phyloP scores from a whole-genome alignment of 1,140 invertebrate species.

The Cepaea nemoralis region DNA sequence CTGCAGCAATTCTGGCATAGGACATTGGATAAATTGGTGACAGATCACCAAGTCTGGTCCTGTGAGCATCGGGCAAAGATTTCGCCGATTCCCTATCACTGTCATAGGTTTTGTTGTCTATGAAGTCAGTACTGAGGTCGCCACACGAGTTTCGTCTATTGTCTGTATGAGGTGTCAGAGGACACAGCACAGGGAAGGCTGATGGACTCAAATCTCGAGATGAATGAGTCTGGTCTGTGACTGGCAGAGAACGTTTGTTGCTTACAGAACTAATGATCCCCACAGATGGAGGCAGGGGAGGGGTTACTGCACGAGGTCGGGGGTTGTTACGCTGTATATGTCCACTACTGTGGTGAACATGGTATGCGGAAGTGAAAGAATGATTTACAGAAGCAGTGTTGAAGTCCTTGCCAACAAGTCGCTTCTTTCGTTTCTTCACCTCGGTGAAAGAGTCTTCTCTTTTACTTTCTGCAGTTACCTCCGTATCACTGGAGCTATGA shows the following conservation, averaged over 20 bases:
- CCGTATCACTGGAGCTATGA: not conserved
- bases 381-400: not conserved
- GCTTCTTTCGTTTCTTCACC: conserved; percentile 30
- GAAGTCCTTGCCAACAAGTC: not conserved
- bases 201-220: conserved; percentile 62
- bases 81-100: conserved; percentile 67
- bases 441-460: conserved; percentile 34
- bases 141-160: conserved; percentile 62
- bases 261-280: not conserved
- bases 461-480: not conserved
- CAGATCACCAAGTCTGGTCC: conserved; percentile 38
- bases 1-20: conserved; percentile 63
- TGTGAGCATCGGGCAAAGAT: conserved; percentile 60
- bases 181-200: conserved; percentile 60
- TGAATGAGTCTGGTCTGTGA: not conserved
- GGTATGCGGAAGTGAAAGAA: not conserved
- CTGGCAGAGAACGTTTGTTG: not conserved
- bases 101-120: conserved; percentile 53
- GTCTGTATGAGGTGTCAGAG: conserved; percentile 43
- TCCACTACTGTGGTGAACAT: not conserved
- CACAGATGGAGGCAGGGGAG: not conserved
- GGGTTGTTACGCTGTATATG: not conserved
- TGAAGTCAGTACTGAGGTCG: conserved; percentile 53
- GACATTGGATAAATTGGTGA: conserved; percentile 55
- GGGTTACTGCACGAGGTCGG: not conserved